A percentile compares a stretch with the other conserved stretches of the same genome.
phyloP scores from a whole-genome alignment of 92 coral and sea anemone species.

The Phenganax marumi region DNA sequence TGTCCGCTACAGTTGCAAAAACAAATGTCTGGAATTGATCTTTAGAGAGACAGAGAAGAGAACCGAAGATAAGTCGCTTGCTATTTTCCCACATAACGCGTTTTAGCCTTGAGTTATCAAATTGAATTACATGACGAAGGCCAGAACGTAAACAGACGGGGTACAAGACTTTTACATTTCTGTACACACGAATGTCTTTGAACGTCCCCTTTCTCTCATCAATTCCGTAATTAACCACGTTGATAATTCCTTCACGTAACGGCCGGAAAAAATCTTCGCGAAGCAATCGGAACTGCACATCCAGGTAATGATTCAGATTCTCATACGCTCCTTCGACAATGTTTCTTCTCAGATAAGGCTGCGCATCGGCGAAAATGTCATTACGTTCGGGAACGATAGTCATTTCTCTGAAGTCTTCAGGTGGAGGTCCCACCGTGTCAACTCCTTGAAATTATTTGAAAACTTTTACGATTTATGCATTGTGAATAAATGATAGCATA shows the following conservation, averaged over 20 bases:
- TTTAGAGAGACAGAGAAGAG: slow-evolving; percentile 87
- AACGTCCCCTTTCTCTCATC: slow-evolving; percentile 45
- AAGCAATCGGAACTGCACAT: slow-evolving; percentile 89
- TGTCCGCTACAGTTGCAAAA: slow-evolving; percentile 84
- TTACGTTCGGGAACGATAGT: slow-evolving; percentile 72
- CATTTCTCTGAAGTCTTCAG: slow-evolving; percentile 77
- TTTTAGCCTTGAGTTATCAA: slow-evolving; percentile 63
- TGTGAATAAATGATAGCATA: too few species aligned
- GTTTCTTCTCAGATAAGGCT: slow-evolving; percentile 74
- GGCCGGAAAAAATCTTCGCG: slow-evolving; percentile 92
- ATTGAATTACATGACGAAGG: slow-evolving; percentile 52
- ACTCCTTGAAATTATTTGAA: neutral
- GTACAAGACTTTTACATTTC: slow-evolving; percentile 60
- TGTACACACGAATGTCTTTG: slow-evolving; percentile 83
- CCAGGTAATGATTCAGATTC: slow-evolving; percentile 76
- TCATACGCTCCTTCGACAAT: slow-evolving; percentile 72
- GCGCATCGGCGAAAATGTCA: slow-evolving; percentile 59
- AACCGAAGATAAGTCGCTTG: slow-evolving; percentile 86
- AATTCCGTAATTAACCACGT: slow-evolving; percentile 51
- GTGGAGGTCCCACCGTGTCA: slow-evolving; percentile 56
- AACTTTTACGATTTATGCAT: too few species aligned
- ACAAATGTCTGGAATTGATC: slow-evolving; percentile 81
- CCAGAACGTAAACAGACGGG: slow-evolving; percentile 73
- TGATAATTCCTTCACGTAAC: slow-evolving; percentile 73
- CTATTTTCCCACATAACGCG: slow-evolving; percentile 88